Base-by-base conservation (phyloP, 1,140 invertebrate genomes). In the Drosophila funebris region DNA sequence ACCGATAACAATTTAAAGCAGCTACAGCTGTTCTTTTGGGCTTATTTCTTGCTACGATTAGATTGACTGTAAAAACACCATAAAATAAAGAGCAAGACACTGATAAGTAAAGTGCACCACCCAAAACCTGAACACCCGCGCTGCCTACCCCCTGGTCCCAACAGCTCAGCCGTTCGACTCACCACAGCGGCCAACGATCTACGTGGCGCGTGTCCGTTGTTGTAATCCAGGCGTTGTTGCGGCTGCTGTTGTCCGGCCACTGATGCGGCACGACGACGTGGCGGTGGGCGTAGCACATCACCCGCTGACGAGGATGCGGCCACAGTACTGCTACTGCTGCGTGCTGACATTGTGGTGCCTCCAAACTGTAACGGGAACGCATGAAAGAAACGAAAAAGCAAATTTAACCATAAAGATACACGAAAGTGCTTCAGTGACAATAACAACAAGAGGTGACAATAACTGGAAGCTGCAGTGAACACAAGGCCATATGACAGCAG, bases 181-280 rank as follows among this genome's bases (percentile, higher is more conserved):
- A 90, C 89, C 81, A 87, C 81, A 31, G 76, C 64, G 37, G 89
- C 89, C 70, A 90, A 56, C 66, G 89, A 90, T 78, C 89, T 72
- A 67, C 89, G 80, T 48, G 89, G 89, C 52, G 83, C 76, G 46
- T 90, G 89, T 68, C 84, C 84, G 60, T 85, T 87, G 18, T 60
- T 80, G 11, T 70, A 89, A 22, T 83, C 89, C 46, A 66, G 52
- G 6, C 89, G 75, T 13, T 81, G 73, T 36, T 84, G 80, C 69
- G 83, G 60, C 31, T 79, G 76, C 54, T 90, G 83, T 73, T 90
- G 89, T 57, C 81, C 84, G 29, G 80, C 84, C 64, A 90, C 84
- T 61, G 89, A 90, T 54, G 89, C 83, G 27, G 89, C 84, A n/a
- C 89, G 75, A 46, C 89, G 76, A 7, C 89, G 75, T 5, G 89